Evolutionary conservation across 2,113 vertebrate species (phyloP), one percentile per base, ranked within the genome.

Genomic region (Calonectris borealis): DNA sequence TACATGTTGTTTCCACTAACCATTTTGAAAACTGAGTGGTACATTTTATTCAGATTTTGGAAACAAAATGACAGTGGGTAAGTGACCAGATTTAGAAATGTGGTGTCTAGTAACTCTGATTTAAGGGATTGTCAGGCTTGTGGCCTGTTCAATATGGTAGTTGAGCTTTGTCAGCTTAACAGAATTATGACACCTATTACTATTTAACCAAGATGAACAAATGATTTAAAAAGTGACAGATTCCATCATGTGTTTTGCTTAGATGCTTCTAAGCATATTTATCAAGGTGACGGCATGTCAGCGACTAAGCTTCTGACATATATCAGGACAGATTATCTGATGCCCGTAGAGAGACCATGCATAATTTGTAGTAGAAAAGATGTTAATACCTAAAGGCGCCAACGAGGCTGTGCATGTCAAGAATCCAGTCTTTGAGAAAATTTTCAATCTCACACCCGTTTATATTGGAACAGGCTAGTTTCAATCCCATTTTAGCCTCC

Each of bases 211-310:
- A 68, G 40, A 86, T 20, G 84, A 94, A 69, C 88, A 44, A 76
- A 72, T 58, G 13, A 29, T 84, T 66, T 58, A 5, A 90, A 32
- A 61, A 62, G 31, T 34, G 54, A 48, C 70, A 90, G 49, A 87
- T 69, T 57, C 40, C 61, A 94, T 61, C 72, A 52, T 1, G 7
- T 42, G 46, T 73, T 88, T 83, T 70, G 82, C 91, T 92, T 93
- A 83, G 71, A 72, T 86, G 58, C 42, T 93, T 76, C 87, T 96
- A 93, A 96, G 92, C 66, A 15, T 92, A 80, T 79, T 91, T 94
- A 49, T 90, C 78, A 86, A 76, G 68, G 31, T 72, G 80, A 91
- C 48, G 89, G 86, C 79, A 76, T 42, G 29, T 84, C 86, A 66
- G 36, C 34, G 22, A 80, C 77, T 79, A 80, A 89, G 70, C 58